These are phyloP conservation scores for Hyalella azteca DNA, from an alignment of 2,888 invertebrate genomes.

Conservation along the genomic window DNA sequence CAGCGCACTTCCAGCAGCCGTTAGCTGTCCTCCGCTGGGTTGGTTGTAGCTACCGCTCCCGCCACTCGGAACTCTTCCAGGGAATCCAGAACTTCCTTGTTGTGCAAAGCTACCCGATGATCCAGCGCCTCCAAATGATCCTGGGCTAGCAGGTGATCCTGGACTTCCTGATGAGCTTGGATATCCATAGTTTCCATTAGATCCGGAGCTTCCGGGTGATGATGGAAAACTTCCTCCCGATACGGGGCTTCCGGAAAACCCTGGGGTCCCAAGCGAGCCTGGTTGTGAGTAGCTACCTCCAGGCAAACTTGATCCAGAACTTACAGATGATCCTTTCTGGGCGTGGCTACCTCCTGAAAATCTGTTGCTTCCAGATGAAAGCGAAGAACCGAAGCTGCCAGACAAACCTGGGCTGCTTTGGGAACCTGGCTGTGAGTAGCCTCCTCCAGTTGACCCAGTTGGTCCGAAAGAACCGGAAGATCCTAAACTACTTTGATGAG, in stretches of 20 bases:
- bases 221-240: background rate
- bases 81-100: background rate
- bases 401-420: background rate
- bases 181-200: background rate
- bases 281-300: background rate
- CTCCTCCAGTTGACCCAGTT: slow-evolving; percentile 3
- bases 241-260: background rate
- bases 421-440: slow-evolving; percentile 7
- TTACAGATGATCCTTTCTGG: background rate
- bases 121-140: background rate
- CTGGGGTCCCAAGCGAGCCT: background rate
- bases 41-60: background rate
- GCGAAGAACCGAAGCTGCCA: background rate
- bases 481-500: background rate
- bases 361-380: background rate
- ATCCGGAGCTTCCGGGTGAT: background rate
- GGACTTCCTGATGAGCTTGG: background rate
- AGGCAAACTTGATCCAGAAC: background rate
- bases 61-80: background rate
- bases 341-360: background rate
- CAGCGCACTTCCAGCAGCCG: background rate
- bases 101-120: background rate
- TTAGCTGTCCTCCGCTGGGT: background rate
- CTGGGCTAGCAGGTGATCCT: background rate
- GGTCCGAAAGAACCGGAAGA: background rate